Conservation (phyloP, 1,140 invertebrate genomes). For the Trichonephila inaurata region DNA sequence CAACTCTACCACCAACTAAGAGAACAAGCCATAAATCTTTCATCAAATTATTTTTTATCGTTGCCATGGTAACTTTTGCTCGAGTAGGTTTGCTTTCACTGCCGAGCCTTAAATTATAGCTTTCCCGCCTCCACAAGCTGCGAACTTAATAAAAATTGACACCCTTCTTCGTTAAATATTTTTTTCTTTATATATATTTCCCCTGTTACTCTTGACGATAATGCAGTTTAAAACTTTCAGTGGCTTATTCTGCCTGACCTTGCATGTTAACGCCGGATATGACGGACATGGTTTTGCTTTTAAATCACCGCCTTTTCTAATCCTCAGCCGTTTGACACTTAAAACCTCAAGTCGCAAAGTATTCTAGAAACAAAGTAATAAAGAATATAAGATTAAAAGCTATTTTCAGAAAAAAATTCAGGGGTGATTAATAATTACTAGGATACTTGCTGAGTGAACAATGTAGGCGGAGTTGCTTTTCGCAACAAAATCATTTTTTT, state of each 20-base stretch:
- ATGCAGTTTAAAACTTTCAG: constrained; percentile 11
- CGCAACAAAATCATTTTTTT: not conserved
- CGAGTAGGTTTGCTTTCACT: not conserved
- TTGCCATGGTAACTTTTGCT: too few relatives aligned
- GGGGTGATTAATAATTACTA: not conserved
- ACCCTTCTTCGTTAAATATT: not conserved
- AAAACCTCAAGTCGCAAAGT: not conserved
- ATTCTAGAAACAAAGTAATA: not conserved
- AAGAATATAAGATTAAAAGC: not conserved
- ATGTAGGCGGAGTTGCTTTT: not conserved
- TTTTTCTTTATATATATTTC: not conserved
- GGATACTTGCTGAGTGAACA: not conserved
- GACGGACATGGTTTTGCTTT: constrained; percentile 22
- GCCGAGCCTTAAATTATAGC: not conserved
- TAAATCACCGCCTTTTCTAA: not conserved
- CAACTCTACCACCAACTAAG: not conserved
- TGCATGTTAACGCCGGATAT: not conserved
- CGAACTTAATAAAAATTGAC: constrained; percentile 32
- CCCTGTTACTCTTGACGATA: not conserved
- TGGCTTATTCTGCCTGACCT: not conserved
- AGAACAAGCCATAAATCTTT: not conserved
- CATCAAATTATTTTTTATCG: not conserved
- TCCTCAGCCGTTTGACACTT: not conserved
- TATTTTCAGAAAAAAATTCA: not conserved
- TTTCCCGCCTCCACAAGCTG: not conserved